A percentile compares a stretch with the other conserved stretches of the same genome.
phyloP scores from a whole-genome alignment of 1,140 invertebrate genomes.

The Eumeta japonica region DNA sequence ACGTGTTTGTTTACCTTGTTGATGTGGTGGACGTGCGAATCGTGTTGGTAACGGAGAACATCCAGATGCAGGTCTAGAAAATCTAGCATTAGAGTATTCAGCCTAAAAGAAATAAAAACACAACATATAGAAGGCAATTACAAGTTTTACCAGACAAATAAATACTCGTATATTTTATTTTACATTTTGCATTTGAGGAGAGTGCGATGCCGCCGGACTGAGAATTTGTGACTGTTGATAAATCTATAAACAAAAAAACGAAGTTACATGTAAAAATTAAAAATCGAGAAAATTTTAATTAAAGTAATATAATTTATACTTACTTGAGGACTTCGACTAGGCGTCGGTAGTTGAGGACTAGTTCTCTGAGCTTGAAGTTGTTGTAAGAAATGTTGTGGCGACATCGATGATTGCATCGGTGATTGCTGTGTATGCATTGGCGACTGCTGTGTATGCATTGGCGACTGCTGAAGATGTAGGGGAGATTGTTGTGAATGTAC shows the following conservation, averaged over 20 bases:
- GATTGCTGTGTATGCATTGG: conserved; percentile 59
- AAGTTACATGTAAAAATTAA: conserved; percentile 4
- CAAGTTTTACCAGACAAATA: no score
- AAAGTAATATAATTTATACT: conserved; percentile 5
- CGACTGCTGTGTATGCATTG: conserved; percentile 51
- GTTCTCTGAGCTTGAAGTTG: conserved; percentile 48
- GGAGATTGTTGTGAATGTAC: conserved; percentile 28
- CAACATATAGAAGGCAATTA: not conserved
- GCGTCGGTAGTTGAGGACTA: conserved; percentile 47
- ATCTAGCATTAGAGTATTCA: conserved; percentile 40
- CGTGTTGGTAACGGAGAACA: conserved; percentile 52
- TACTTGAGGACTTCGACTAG: conserved; percentile 54
- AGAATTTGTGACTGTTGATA: conserved; percentile 55
- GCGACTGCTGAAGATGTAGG: conserved; percentile 43
- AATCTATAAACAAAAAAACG: conserved; percentile 29
- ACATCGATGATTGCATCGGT: conserved; percentile 52
- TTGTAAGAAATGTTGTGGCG: conserved; percentile 46
- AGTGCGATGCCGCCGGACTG: conserved; percentile 52
- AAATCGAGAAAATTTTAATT: conserved; percentile 4
- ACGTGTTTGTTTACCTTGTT: conserved; percentile 40
- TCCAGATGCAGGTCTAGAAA: conserved; percentile 46
- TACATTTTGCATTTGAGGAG: conserved; percentile 51
- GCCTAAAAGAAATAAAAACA: conserved; percentile 19
- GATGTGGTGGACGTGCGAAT: conserved; percentile 52
- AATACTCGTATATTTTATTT: no score